phyloP scores from a whole-genome alignment of 2,888 invertebrate genomes.

The Acleris sparsana region DNA sequence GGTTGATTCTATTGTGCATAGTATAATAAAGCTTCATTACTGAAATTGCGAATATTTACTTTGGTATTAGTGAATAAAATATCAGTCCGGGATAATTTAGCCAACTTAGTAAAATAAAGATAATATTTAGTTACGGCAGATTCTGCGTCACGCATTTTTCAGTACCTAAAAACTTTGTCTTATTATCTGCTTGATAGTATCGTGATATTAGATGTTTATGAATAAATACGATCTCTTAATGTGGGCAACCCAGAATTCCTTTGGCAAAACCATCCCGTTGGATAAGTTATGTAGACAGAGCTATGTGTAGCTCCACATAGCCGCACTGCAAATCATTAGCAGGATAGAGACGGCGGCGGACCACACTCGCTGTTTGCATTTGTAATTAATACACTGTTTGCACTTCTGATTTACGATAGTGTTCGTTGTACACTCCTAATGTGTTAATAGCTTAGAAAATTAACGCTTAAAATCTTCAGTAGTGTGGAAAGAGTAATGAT shows the following conservation, averaged over 20 bases:
- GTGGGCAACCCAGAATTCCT: background rate
- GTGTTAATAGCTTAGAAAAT: constrained; percentile 80
- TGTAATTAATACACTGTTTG: constrained; percentile 84
- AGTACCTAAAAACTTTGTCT: no score
- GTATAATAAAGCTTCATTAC: no score
- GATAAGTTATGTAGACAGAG: constrained; percentile 34
- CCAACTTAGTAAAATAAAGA: no score
- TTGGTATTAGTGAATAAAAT: no score
- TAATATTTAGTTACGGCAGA: no score
- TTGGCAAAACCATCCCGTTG: constrained; percentile 16
- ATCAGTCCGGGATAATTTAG: no score
- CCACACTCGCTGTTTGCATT: constrained; percentile 82
- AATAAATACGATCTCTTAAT: background rate
- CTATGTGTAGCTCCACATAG: constrained; percentile 42
- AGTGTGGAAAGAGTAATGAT: background rate
- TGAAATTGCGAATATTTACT: no score
- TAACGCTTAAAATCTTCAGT: constrained; percentile 47
- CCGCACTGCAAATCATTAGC: constrained; percentile 81
- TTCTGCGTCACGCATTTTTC: no score
- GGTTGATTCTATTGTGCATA: no score
- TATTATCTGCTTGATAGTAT: background rate
- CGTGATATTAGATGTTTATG: background rate
- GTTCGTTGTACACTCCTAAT: constrained; percentile 73
- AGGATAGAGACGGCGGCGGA: constrained; percentile 79
- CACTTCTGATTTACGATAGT: constrained; percentile 80